A percentile compares a stretch with the other conserved stretches of the same genome.
These are phyloP conservation scores for Coelinius sp. DNA, from an alignment of 2,888 invertebrate genomes.

Conservation along the genomic window DNA sequence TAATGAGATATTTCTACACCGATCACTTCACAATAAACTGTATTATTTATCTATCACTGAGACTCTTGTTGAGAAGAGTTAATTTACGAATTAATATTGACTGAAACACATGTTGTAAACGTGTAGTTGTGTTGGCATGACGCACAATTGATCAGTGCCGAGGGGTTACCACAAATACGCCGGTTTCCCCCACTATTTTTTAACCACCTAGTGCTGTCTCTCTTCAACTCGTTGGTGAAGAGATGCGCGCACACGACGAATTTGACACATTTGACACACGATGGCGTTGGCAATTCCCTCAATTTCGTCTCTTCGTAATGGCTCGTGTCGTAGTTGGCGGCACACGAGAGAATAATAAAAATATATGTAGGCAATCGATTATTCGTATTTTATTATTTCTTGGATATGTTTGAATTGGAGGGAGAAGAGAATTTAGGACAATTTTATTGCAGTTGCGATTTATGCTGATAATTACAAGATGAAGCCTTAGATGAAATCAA, in stretches of 20 bases:
- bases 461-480: neutral
- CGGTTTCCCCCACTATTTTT: neutral
- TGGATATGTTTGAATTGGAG: too few relatives aligned
- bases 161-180: conserved; percentile 5
- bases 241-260: neutral
- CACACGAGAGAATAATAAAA: neutral
- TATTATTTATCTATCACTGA: neutral
- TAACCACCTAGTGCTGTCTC: neutral
- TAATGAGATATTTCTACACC: neutral
- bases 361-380: neutral
- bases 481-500: conserved; percentile 14
- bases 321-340: neutral
- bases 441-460: too few relatives aligned
- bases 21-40: neutral
- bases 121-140: conserved; percentile 21
- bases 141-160: conserved; percentile 35
- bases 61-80: neutral
- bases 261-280: neutral
- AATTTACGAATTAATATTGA: conserved; percentile 13
- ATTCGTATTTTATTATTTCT: neutral
- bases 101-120: neutral
- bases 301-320: neutral
- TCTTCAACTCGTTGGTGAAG: neutral
- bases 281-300: neutral
- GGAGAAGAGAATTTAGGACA: too few relatives aligned